A percentile compares a stretch with the other conserved stretches of the same genome.
phyloP scores from a whole-genome alignment of 2,797 vertebrate genomes.

The Gymnothorax javanicus region DNA sequence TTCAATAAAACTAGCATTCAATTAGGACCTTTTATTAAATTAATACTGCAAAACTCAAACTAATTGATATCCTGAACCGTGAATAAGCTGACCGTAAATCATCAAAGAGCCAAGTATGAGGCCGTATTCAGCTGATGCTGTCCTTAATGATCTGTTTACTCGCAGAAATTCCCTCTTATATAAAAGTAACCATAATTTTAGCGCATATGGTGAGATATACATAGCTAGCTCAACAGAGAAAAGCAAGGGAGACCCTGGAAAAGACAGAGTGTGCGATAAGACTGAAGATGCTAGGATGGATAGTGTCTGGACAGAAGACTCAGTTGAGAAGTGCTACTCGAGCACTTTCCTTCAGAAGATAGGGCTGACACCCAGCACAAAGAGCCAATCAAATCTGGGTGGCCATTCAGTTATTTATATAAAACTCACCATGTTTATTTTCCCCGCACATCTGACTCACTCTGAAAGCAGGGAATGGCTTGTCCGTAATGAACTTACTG shows the following conservation, averaged over 20 bases:
- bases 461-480: neutral
- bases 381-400: neutral
- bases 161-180: neutral
- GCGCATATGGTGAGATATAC: neutral
- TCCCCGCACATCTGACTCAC: neutral
- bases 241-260: neutral
- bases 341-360: neutral
- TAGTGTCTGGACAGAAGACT: neutral
- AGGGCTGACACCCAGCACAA: neutral
- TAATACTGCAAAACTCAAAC: too few species aligned
- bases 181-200: neutral
- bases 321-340: neutral
- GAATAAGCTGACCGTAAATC: neutral
- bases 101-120: neutral
- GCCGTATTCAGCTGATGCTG: neutral
- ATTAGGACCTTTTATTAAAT: too few species aligned
- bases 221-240: neutral
- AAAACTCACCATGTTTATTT: neutral
- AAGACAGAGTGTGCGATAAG: neutral
- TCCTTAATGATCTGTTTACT: neutral
- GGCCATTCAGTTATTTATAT: slow-evolving; percentile 5
- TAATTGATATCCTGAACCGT: neutral
- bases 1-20: too few species aligned
- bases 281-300: neutral
- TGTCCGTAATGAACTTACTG: neutral